phyloP scores from a whole-genome alignment of 2,888 invertebrate genomes.

The Erebia ligea region DNA sequence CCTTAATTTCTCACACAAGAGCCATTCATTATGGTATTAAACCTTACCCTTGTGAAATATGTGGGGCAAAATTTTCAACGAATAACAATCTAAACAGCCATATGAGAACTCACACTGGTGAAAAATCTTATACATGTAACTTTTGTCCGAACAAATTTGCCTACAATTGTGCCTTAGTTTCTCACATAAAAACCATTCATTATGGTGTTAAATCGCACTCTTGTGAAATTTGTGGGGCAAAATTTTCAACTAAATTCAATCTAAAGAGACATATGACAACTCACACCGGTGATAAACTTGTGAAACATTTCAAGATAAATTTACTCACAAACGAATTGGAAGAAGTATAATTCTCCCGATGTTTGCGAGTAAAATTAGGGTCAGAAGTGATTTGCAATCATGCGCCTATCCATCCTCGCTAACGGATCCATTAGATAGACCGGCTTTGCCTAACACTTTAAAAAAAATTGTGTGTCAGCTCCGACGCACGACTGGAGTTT shows the following conservation, averaged over 20 bases:
- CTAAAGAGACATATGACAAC: not conserved
- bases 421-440: too few relatives aligned
- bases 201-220: not conserved
- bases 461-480: too few relatives aligned
- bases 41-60: not conserved
- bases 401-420: too few relatives aligned
- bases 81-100: not conserved
- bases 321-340: not conserved
- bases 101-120: not conserved
- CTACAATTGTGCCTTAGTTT: not conserved
- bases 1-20: too few relatives aligned
- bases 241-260: not conserved
- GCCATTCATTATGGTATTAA: not conserved
- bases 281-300: not conserved
- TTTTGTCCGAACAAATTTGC: not conserved
- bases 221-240: slow-evolving; percentile 1
- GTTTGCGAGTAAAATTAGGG: too few relatives aligned
- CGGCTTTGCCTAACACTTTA: too few relatives aligned
- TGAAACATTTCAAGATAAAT: not conserved
- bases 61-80: not conserved
- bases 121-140: not conserved
- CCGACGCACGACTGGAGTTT: too few relatives aligned
- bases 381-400: too few relatives aligned
- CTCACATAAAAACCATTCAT: not conserved
- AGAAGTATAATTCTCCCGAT: too few relatives aligned